Conservation (phyloP, 23 tunicate genomes). For the Aplidium turbinatum region DNA sequence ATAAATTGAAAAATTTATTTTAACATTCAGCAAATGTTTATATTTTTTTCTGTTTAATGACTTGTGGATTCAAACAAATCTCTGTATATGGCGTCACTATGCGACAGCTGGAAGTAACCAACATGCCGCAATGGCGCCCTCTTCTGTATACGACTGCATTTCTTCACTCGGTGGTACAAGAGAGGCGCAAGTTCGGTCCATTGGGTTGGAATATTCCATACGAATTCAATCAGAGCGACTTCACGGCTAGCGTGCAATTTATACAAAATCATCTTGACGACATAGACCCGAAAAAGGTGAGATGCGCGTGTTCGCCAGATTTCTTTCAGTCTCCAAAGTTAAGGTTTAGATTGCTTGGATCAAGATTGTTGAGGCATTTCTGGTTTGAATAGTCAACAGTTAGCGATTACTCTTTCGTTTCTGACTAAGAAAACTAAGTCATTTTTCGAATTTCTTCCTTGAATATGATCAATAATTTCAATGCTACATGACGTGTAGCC, state of each 20-base stretch:
- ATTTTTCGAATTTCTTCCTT: no score
- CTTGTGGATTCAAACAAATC: no score
- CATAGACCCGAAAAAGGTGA: constrained; percentile 92
- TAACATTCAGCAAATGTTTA: no score
- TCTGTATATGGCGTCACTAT: no score
- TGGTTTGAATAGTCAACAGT: background rate
- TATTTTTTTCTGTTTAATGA: no score
- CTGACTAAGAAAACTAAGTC: background rate
- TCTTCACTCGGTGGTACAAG: constrained; percentile 97
- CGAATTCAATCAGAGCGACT: constrained; percentile 96
- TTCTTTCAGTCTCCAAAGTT: no score
- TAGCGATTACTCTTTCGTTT: background rate
- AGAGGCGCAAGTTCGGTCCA: constrained; percentile 94
- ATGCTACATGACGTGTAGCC: no score
- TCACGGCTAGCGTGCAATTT: constrained; percentile 90
- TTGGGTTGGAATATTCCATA: constrained; percentile 98
- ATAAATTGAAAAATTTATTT: no score
- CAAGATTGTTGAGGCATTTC: no score
- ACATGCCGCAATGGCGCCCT: constrained; percentile 99
- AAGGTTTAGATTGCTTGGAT: no score
- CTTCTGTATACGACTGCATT: constrained; percentile 93
- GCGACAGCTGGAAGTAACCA: constrained; percentile 93
- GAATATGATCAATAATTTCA: no score
- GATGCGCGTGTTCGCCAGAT: no score
- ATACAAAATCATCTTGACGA: constrained; percentile 97